Percentiles rank a stretch among this genome's conserved stretches.
Conservation (phyloP, 2,113 vertebrate species). For the Cairina moschata region DNA sequence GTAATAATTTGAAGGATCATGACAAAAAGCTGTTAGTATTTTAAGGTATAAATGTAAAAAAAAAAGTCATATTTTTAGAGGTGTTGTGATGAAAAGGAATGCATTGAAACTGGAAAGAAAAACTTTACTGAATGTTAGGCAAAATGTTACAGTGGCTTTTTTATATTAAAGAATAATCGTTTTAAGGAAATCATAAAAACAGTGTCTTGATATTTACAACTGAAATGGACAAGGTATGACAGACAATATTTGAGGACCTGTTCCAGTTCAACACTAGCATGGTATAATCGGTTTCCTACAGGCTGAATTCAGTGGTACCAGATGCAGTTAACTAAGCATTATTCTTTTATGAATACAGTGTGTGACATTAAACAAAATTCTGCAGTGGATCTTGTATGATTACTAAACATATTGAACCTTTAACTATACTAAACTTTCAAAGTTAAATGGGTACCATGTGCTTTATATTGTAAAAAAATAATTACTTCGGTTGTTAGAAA, state of each 20-base stretch:
- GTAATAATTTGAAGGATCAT: slow-evolving; percentile 28
- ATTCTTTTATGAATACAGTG: background rate
- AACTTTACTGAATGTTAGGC: background rate
- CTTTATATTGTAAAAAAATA: background rate
- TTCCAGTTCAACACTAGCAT: background rate
- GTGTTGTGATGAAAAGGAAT: background rate
- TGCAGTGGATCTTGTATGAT: background rate
- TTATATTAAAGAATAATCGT: background rate
- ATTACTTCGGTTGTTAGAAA: background rate
- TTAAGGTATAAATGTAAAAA: slow-evolving; percentile 16
- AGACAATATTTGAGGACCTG: background rate
- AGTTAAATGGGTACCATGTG: background rate
- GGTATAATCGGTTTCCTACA: background rate
- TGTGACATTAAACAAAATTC: background rate
- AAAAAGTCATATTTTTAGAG: background rate
- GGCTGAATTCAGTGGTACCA: background rate
- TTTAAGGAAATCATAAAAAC: background rate
- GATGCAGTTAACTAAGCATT: background rate
- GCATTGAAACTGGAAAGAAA: background rate
- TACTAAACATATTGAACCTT: background rate
- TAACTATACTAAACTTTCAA: background rate
- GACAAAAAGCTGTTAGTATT: slow-evolving; percentile 13
- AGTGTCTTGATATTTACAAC: background rate
- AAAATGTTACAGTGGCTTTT: background rate
- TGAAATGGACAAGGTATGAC: background rate